Conservation (phyloP, 2,888 invertebrate species). For the Drosophila longiperda region DNA sequence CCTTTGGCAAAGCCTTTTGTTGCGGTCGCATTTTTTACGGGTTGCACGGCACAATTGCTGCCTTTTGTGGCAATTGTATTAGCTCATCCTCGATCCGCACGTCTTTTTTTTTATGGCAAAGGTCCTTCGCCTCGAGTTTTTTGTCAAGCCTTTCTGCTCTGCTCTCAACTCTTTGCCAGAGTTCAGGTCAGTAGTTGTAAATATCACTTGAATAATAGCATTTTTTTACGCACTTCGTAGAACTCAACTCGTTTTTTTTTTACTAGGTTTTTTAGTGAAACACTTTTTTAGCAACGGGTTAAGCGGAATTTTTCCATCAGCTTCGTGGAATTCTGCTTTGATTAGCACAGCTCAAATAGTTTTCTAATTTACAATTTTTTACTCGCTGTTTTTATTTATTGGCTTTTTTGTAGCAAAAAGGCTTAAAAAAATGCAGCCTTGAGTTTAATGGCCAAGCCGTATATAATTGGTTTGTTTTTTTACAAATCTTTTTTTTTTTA, state of each 20-base stretch:
- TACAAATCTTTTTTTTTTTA: constrained; percentile 35
- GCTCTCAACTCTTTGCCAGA: constrained; percentile 67
- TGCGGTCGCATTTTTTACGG: constrained; percentile 76
- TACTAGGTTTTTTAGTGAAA: constrained; percentile 40
- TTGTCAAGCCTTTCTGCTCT: constrained; percentile 73
- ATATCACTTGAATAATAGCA: constrained; percentile 30
- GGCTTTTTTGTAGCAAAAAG: constrained; percentile 48
- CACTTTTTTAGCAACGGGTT: constrained; percentile 59
- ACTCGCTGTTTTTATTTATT: neutral
- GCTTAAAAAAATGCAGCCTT: constrained; percentile 72
- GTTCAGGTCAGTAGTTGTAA: constrained; percentile 44
- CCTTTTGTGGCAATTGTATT: constrained; percentile 62
- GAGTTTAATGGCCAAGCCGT: constrained; percentile 31
- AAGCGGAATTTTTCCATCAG: constrained; percentile 44
- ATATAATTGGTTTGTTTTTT: constrained; percentile 17
- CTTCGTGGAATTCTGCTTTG: constrained; percentile 51
- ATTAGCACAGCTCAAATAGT: constrained; percentile 22
- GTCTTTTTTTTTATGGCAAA: constrained; percentile 33
- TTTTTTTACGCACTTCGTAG: constrained; percentile 53
- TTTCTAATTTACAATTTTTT: constrained; percentile 34
- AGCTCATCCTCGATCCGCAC: constrained; percentile 24
- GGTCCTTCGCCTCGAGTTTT: constrained; percentile 50
- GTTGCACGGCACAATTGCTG: constrained; percentile 47
- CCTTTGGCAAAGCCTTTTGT: constrained; percentile 54
- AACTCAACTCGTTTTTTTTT: constrained; percentile 47